Evolutionary conservation across 2,888 invertebrate genomes (phyloP).

Genomic region (Seladonia tumulorum): DNA sequence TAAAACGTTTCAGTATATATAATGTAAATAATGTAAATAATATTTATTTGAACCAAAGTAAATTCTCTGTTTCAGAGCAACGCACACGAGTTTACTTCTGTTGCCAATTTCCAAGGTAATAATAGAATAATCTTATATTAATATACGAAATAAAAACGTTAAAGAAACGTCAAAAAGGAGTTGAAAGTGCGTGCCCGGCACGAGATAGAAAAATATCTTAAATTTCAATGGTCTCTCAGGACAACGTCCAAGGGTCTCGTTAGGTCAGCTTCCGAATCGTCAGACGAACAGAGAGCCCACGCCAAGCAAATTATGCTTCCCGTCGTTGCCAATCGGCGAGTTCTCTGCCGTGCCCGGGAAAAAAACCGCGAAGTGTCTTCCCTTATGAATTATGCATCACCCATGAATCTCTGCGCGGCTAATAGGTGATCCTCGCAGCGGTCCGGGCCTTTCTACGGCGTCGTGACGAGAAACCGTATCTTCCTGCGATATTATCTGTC

Average conservation of each 20-base stretch:
- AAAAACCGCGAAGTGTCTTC: slow-evolving; percentile 24
- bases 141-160: too few relatives aligned
- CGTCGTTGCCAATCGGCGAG: slow-evolving; percentile 11
- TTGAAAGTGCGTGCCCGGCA: neutral
- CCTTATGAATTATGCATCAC: slow-evolving; percentile 60
- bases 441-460: slow-evolving; percentile 57
- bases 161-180: neutral
- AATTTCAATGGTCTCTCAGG: neutral
- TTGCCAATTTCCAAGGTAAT: too few relatives aligned
- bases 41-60: too few relatives aligned
- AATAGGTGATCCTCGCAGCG: slow-evolving; percentile 57
- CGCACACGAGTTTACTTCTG: too few relatives aligned
- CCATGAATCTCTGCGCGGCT: slow-evolving; percentile 47
- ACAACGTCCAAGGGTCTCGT: neutral
- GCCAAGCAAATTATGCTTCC: slow-evolving; percentile 8
- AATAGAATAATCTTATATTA: too few relatives aligned
- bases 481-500: slow-evolving; percentile 65
- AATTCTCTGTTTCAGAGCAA: too few relatives aligned
- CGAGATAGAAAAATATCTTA: neutral
- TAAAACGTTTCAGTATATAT: too few relatives aligned
- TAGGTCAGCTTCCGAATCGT: neutral
- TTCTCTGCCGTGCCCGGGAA: neutral
- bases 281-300: neutral
- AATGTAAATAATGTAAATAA: too few relatives aligned
- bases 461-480: slow-evolving; percentile 71